phyloP scores from a whole-genome alignment of 2,797 vertebrate species.

The Eurystomus glaucurus region DNA sequence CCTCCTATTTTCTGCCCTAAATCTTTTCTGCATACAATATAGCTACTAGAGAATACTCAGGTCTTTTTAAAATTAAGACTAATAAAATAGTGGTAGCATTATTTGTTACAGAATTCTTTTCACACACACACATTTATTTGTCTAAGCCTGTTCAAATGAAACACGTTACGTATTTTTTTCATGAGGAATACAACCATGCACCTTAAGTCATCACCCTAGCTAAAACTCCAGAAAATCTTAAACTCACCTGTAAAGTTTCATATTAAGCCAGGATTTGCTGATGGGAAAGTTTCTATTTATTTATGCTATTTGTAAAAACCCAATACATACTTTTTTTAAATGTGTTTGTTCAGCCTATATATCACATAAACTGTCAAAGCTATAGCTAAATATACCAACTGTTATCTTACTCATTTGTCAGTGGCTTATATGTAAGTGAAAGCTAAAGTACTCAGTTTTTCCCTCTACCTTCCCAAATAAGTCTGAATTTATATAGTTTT shows the following conservation, averaged over 20 bases:
- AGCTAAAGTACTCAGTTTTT: background rate
- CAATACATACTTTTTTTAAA: background rate
- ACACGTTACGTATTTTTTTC: background rate
- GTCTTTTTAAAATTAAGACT: background rate
- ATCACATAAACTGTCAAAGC: background rate
- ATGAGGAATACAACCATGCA: background rate
- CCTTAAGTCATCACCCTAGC: background rate
- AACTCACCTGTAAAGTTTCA: background rate
- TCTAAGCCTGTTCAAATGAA: background rate
- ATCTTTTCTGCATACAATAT: background rate
- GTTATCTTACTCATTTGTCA: background rate
- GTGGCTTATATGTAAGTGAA: background rate
- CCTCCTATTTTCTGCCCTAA: background rate
- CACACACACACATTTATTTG: background rate
- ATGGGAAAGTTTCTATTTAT: background rate
- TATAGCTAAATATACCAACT: background rate
- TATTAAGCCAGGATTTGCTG: background rate
- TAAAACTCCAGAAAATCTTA: conserved; percentile 8
- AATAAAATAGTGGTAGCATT: background rate
- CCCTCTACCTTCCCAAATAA: background rate
- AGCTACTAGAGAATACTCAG: background rate
- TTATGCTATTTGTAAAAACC: background rate
- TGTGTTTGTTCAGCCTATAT: background rate
- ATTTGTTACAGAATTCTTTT: background rate
- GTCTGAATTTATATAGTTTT: background rate